These are phyloP conservation scores for Hesperia comma DNA, from an alignment of 2,888 invertebrate genomes.

Conservation along the genomic window DNA sequence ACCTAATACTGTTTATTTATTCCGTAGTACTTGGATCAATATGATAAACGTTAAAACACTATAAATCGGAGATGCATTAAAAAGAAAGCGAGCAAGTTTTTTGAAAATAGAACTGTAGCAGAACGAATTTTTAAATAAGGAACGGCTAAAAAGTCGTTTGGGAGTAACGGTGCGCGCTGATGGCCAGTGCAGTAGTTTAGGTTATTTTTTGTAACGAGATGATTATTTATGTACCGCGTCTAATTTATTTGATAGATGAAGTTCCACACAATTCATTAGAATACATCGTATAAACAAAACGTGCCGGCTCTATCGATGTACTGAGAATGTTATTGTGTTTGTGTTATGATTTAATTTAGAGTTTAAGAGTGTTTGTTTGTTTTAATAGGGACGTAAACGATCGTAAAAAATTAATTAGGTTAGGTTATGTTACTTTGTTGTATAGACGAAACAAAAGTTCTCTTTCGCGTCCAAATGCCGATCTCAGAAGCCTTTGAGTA, in stretches of 20 bases:
- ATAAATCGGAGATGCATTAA: constrained; percentile 31
- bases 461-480: too few relatives aligned
- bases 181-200: constrained; percentile 49
- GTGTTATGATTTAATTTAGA: not conserved
- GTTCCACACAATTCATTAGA: constrained; percentile 53
- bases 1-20: too few relatives aligned
- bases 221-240: constrained; percentile 55
- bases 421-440: too few relatives aligned
- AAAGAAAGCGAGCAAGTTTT: constrained; percentile 40
- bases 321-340: constrained; percentile 5
- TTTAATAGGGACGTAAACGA: not conserved
- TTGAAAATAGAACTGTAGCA: constrained; percentile 54
- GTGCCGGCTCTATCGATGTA: not conserved
- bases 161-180: constrained; percentile 57
- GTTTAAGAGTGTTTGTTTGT: too few relatives aligned
- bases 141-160: constrained; percentile 58
- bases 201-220: constrained; percentile 51
- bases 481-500: too few relatives aligned
- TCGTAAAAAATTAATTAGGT: not conserved
- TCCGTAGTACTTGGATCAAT: not conserved
- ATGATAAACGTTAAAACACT: constrained; percentile 25
- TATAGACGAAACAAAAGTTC: too few relatives aligned
- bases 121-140: constrained; percentile 64
- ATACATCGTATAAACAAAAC: constrained; percentile 8
- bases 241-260: constrained; percentile 54